A percentile compares a stretch with the other conserved stretches of the same genome.
phyloP scores from a whole-genome alignment of 2,113 vertebrate species.

The Cathartes aura region DNA sequence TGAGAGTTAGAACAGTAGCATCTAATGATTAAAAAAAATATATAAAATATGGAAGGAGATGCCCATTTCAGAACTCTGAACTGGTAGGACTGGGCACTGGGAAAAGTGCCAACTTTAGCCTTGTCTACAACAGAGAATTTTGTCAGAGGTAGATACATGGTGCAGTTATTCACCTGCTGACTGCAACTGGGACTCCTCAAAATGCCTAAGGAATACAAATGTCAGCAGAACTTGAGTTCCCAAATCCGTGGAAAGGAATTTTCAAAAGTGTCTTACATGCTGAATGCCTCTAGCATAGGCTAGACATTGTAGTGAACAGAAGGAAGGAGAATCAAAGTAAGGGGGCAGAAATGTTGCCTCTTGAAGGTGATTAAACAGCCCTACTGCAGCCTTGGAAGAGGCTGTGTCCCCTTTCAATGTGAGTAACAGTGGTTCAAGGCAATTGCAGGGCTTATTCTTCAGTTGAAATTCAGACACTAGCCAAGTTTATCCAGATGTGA shows the following conservation, averaged over 20 bases:
- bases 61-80: not conserved
- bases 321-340: not conserved
- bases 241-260: not conserved
- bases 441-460: not conserved
- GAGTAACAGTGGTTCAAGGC: not conserved
- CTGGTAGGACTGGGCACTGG: not conserved
- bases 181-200: not conserved
- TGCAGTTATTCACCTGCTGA: not conserved
- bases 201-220: not conserved
- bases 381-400: not conserved
- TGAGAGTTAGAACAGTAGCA: not conserved
- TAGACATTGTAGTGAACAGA: not conserved
- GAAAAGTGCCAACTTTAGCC: not conserved
- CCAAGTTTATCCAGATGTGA: not conserved
- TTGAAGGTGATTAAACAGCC: not conserved
- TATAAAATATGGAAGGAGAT: not conserved
- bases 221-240: not conserved
- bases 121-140: not conserved
- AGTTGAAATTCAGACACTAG: not conserved
- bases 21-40: not conserved
- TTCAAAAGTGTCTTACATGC: not conserved
- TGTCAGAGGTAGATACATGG: not conserved
- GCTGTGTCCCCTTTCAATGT: not conserved
- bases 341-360: not conserved
- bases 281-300: not conserved